These are phyloP conservation scores for Andrena hattorfiana DNA, from an alignment of 2,888 invertebrate species.

Conservation along the genomic window DNA sequence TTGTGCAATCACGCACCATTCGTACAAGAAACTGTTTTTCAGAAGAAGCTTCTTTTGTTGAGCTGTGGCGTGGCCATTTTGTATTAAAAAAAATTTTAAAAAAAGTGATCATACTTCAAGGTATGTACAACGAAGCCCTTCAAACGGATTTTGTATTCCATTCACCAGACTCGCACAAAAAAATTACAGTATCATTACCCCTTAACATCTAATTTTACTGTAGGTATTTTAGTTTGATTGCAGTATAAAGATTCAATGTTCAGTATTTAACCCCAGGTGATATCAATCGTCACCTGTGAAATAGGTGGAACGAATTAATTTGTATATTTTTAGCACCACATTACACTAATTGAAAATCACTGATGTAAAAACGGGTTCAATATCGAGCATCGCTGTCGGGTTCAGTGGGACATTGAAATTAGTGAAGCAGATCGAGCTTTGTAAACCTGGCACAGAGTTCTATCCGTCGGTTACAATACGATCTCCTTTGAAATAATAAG, in stretches of 20 bases:
- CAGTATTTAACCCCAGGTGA: not conserved
- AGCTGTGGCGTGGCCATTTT: no score
- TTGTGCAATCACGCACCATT: no score
- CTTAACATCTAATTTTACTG: not conserved
- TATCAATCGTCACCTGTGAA: not conserved
- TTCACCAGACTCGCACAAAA: no score
- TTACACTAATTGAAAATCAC: not conserved
- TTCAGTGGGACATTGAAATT: not conserved
- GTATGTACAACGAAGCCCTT: no score
- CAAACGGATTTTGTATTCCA: no score
- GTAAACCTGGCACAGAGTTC: not conserved
- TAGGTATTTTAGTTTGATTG: not conserved
- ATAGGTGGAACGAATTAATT: not conserved
- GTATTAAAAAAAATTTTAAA: no score
- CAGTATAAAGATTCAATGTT: not conserved
- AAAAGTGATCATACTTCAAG: no score
- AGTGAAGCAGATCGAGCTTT: not conserved
- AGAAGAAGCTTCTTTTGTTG: no score
- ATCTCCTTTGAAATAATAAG: not conserved
- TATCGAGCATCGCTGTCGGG: not conserved
- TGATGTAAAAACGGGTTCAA: no score
- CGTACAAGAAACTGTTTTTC: no score
- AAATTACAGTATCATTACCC: no score
- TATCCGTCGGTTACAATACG: not conserved
- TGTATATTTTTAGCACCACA: not conserved